A percentile compares a stretch with the other conserved stretches of the same genome.
These are phyloP conservation scores for Brachionus rubens DNA, from an alignment of 1,140 invertebrate genomes.

Conservation along the genomic window DNA sequence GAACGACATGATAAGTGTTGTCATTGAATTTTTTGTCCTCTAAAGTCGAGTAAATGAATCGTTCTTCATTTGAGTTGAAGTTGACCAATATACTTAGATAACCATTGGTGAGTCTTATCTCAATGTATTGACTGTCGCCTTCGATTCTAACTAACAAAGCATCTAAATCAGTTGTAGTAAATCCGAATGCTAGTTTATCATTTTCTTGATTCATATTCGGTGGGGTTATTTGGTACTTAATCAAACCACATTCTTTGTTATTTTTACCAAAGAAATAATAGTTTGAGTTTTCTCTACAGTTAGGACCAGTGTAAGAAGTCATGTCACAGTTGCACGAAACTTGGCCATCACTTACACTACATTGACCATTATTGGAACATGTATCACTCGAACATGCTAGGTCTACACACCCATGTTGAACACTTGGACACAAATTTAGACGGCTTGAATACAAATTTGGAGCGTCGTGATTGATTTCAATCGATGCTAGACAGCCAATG, in stretches of 20 bases:
- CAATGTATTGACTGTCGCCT: constrained; percentile 17
- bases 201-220: neutral
- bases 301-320: constrained; percentile 33
- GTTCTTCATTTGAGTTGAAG: neutral
- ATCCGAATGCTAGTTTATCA: constrained; percentile 34
- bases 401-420: constrained; percentile 38
- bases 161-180: constrained; percentile 21
- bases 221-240: neutral
- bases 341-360: neutral
- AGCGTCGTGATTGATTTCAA: constrained; percentile 17
- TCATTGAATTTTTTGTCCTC: constrained; percentile 43
- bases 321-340: constrained; percentile 39
- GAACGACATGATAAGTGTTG: constrained; percentile 40
- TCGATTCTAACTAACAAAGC: constrained; percentile 8
- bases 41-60: neutral
- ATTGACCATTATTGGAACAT: constrained; percentile 27
- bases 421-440: constrained; percentile 37
- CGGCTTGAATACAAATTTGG: constrained; percentile 16
- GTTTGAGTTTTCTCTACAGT: constrained; percentile 18
- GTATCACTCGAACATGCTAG: neutral
- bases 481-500: constrained; percentile 22
- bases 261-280: constrained; percentile 41
- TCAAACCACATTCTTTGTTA: constrained; percentile 12
- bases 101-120: constrained; percentile 4
- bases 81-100: neutral